phyloP scores from a whole-genome alignment of 2,113 vertebrate species.

The Phylloscopus trochiloides region DNA sequence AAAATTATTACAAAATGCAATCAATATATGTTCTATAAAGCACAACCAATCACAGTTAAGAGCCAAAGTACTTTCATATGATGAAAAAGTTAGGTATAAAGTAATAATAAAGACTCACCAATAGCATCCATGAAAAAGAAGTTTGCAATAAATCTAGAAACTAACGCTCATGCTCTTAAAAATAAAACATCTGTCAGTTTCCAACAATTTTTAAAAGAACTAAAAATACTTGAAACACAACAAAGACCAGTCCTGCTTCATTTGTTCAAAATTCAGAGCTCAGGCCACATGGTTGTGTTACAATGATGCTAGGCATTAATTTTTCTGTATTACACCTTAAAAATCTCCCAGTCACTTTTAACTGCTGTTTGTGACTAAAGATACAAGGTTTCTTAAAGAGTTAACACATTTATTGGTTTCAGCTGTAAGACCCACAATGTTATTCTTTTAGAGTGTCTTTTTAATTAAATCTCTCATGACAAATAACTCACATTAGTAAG shows the following conservation, averaged over 20 bases:
- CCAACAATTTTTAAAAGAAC: not conserved
- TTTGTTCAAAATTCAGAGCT: not conserved
- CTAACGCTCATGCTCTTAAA: not conserved
- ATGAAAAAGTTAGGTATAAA: not conserved
- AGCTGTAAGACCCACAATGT: not conserved
- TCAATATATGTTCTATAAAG: not conserved
- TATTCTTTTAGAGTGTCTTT: not conserved
- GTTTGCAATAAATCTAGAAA: not conserved
- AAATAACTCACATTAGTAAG: not conserved
- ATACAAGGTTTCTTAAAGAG: not conserved
- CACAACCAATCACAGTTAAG: not conserved
- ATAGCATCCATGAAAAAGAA: not conserved
- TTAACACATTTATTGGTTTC: not conserved
- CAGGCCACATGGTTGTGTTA: not conserved
- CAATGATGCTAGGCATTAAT: not conserved
- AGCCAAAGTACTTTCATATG: not conserved
- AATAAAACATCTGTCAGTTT: not conserved
- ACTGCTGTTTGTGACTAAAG: not conserved
- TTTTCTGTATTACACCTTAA: not conserved
- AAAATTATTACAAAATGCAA: not conserved
- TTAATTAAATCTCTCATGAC: not conserved
- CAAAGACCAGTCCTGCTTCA: not conserved
- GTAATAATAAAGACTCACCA: not conserved
- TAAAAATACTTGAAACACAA: not conserved
- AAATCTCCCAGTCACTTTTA: not conserved